These are phyloP conservation scores for Dysidea cf. avara DNA, from an alignment of 37 sponge, comb jelly and placozoan species.

Conservation along the genomic window DNA sequence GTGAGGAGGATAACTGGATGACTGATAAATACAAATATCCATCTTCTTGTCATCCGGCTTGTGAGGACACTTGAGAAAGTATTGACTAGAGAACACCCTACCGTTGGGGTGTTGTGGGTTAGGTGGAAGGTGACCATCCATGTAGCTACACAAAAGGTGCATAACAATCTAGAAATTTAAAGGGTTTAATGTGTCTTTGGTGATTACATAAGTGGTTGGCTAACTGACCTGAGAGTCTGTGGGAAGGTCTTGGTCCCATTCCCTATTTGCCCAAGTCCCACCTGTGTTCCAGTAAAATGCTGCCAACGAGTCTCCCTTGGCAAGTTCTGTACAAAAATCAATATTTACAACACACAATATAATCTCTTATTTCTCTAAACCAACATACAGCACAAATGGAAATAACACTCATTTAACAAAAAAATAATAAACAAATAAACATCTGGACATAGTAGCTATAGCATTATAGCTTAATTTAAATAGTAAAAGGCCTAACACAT, in stretches of 20 bases:
- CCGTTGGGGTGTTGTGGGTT: constrained; percentile 78
- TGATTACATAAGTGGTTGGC: background rate
- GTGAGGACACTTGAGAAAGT: constrained; percentile 69
- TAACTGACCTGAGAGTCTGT: constrained; percentile 77
- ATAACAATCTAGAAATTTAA: constrained; percentile 59
- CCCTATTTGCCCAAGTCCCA: constrained; percentile 67
- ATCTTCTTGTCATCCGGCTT: constrained; percentile 58
- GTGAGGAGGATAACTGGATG: constrained; percentile 68
- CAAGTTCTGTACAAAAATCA: constrained; percentile 50
- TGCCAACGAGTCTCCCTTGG: constrained; percentile 67
- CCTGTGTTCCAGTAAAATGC: constrained; percentile 80
- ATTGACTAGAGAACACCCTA: constrained; percentile 72
- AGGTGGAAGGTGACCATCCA: constrained; percentile 82
- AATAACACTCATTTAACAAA: background rate
- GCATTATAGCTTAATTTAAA: too few species aligned
- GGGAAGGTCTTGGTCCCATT: constrained; percentile 85
- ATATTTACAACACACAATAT: background rate
- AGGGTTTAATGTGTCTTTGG: background rate
- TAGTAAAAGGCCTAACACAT: too few species aligned
- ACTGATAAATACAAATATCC: constrained; percentile 71
- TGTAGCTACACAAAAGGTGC: constrained; percentile 72
- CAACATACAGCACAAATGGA: background rate
- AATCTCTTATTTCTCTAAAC: background rate
- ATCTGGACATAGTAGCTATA: too few species aligned
- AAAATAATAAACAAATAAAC: too few species aligned